Evolutionary conservation across 2,888 invertebrate species (phyloP), one percentile per base, ranked within the genome.

Genomic region (Synanthedon myopaeformis): DNA sequence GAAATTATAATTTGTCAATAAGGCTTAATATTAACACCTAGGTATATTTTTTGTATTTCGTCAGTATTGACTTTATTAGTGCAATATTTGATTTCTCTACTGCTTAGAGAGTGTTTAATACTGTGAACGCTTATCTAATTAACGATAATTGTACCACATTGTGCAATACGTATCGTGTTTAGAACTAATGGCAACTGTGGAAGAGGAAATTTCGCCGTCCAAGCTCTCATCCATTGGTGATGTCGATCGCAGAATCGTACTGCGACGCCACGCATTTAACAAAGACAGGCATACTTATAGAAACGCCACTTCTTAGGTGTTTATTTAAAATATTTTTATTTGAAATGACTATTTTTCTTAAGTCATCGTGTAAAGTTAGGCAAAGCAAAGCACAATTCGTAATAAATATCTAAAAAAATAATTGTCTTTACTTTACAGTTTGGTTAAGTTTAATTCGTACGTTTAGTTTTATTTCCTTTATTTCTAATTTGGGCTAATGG

Each of bases 171-270:
- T 66, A 65, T 62, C 62, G 63, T 61, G 67, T 66, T 70, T 67
- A 65, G 67, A 64, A 70, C 69, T 74, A 70, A 71, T 68, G 72
- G 70, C 70, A 74, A 70, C 66, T 59, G 62, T 59, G 60, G 53
- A 58, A 61, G 63, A 67, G 61, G 59, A 62, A 64, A 63, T 62
- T 61, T 58, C 59, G 56, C 53, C 58, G 60, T 59, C 59, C 56
- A 56, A 55, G 58, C 55, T 59, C 61, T 66, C 66, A 65, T 66
- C 63, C 68, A 68, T 68, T 63, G 60, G 57, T 61, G 67, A 70
- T 70, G 67, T 64, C 64, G 70, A 74, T 72, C 65, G 65, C 56
- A 57, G 52, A 17, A 61, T 66, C 60, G 67, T 57, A 64, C 61
- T 63, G 61, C 67, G 65, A 70, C 70, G 66, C 74, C 76, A 76